Evolutionary conservation across 2,797 vertebrate genomes (phyloP).

Genomic region (Peromyscus nudipes): DNA sequence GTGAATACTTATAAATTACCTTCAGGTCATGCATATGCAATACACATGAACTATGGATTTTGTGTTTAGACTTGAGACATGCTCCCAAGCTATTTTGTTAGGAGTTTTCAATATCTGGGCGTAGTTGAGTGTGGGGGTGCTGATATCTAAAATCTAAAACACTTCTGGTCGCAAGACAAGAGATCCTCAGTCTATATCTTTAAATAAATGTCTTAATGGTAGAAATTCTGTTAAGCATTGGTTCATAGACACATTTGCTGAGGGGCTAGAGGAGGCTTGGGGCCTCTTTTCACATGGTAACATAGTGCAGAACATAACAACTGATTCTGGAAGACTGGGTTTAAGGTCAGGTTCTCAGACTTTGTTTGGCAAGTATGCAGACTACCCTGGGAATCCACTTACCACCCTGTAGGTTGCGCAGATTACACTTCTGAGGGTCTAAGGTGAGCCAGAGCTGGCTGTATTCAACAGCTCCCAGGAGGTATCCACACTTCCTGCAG

Average conservation of each 20-base stretch:
- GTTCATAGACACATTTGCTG: neutral
- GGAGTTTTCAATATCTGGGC: neutral
- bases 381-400: neutral
- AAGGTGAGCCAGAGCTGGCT: neutral
- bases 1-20: neutral
- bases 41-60: neutral
- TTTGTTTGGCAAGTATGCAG: neutral
- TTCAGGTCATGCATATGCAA: neutral
- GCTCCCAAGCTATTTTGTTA: neutral
- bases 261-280: neutral
- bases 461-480: neutral
- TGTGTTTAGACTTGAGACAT: neutral
- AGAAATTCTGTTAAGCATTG: neutral
- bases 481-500: neutral
- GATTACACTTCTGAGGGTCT: neutral
- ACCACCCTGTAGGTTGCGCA: neutral
- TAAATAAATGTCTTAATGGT: constrained; percentile 35
- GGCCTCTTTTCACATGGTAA: neutral
- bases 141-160: neutral
- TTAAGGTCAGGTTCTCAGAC: neutral
- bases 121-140: neutral
- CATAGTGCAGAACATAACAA: neutral
- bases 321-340: neutral
- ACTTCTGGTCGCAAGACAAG: neutral
- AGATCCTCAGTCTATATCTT: neutral